Evolutionary conservation across 1,140 invertebrate genomes (phyloP).

Genomic region (Sminthurinus signatus): DNA sequence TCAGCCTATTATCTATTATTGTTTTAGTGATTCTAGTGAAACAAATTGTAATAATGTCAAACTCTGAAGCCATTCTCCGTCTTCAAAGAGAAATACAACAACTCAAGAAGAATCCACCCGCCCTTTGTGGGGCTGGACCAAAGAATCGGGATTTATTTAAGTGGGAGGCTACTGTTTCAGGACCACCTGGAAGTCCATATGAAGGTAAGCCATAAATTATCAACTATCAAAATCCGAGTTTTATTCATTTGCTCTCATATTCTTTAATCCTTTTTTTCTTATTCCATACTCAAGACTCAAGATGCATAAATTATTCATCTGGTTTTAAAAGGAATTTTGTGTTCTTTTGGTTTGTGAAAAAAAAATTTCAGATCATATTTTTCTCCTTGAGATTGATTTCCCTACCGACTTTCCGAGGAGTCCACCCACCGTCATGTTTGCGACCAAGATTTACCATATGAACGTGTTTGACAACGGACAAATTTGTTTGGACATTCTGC

Average conservation of each 20-base stretch:
- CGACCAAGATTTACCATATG: conserved; percentile 56
- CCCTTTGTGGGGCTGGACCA: neutral
- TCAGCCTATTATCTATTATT: no score
- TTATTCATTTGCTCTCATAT: no score
- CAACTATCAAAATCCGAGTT: no score
- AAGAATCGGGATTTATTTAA: neutral
- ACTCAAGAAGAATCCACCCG: neutral
- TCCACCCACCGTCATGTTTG: conserved; percentile 45
- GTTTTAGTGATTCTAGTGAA: no score
- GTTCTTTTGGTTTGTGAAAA: conserved; percentile 8
- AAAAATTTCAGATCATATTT: neutral
- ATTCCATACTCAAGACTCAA: no score
- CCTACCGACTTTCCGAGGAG: neutral
- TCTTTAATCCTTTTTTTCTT: no score
- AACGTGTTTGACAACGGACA: conserved; percentile 55
- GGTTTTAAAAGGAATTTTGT: no score
- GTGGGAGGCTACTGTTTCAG: neutral
- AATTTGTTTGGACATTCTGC: conserved; percentile 55
- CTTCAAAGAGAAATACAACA: neutral
- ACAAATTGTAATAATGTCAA: no score
- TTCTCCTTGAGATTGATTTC: neutral
- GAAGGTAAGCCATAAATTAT: no score
- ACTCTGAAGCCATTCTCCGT: no score
- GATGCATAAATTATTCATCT: no score
- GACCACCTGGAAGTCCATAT: neutral